Conservation (phyloP, 2,888 invertebrate species). For the Oxycera nigricornis region DNA sequence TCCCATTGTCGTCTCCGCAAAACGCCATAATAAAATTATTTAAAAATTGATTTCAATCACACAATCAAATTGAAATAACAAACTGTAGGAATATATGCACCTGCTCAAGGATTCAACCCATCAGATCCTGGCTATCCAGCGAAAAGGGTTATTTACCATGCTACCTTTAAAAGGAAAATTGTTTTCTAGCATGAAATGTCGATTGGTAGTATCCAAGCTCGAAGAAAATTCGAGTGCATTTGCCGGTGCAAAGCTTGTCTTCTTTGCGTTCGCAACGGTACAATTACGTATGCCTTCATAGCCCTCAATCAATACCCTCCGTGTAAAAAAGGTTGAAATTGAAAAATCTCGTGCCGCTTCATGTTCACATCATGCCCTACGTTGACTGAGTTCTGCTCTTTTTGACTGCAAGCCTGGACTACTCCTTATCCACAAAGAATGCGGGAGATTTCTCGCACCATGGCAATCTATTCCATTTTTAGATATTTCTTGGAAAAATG, state of each 20-base stretch:
- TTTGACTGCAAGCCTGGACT: neutral
- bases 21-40: neutral
- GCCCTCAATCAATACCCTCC: neutral
- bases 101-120: too few species aligned
- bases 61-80: slow-evolving; percentile 27
- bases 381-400: slow-evolving; percentile 4
- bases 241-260: neutral
- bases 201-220: slow-evolving; percentile 50
- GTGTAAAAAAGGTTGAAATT: neutral
- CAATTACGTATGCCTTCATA: neutral
- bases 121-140: neutral
- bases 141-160: slow-evolving; percentile 18
- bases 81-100: neutral
- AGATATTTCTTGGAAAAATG: neutral
- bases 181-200: slow-evolving; percentile 62
- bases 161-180: slow-evolving; percentile 54
- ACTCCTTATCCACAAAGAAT: neutral
- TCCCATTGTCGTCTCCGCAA: neutral
- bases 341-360: slow-evolving; percentile 33
- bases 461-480: slow-evolving; percentile 9
- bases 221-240: slow-evolving; percentile 3
- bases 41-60: slow-evolving; percentile 27
- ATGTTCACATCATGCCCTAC: neutral
- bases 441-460: neutral
- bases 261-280: neutral